phyloP scores from a whole-genome alignment of 1,140 invertebrate genomes.

The Schlechtendalia chinensis region DNA sequence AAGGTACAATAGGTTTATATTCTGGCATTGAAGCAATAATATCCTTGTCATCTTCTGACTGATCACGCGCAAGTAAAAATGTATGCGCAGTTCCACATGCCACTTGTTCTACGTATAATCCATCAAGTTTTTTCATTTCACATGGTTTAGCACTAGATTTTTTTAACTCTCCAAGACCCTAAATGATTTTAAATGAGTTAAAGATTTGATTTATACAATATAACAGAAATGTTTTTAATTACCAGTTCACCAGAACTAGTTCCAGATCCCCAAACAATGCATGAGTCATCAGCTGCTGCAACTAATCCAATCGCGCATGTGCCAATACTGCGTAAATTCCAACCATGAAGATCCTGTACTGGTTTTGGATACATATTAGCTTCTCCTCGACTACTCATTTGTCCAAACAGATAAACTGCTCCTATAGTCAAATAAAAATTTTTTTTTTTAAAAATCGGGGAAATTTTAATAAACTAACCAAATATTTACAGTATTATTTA shows the following conservation, averaged over 20 bases:
- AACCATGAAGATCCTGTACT: slow-evolving; percentile 85
- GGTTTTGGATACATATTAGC: slow-evolving; percentile 96
- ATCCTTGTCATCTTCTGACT: slow-evolving; percentile 66
- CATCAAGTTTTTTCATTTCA: slow-evolving; percentile 81
- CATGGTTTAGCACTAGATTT: slow-evolving; percentile 86
- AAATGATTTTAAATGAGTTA: slow-evolving; percentile 50
- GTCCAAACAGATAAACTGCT: slow-evolving; percentile 80
- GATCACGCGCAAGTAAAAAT: slow-evolving; percentile 68
- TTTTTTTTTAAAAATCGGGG: too few relatives aligned
- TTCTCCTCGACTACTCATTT: slow-evolving; percentile 87
- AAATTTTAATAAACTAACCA: background rate
- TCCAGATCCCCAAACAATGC: slow-evolving; percentile 87
- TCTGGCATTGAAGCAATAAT: slow-evolving; percentile 65
- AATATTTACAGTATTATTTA: background rate
- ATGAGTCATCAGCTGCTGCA: slow-evolving; percentile 82
- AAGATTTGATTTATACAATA: slow-evolving; percentile 17
- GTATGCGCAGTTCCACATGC: slow-evolving; percentile 83
- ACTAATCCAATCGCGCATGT: slow-evolving; percentile 79
- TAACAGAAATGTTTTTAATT: slow-evolving; percentile 53
- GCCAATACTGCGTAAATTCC: slow-evolving; percentile 81
- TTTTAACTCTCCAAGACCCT: slow-evolving; percentile 84
- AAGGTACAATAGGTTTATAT: slow-evolving; percentile 57
- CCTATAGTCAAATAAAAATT: slow-evolving; percentile 55
- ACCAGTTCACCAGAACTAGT: slow-evolving; percentile 90
- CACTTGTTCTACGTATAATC: slow-evolving; percentile 75